phyloP scores from a whole-genome alignment of 2,113 vertebrate species.

The Oenanthe oenanthe region DNA sequence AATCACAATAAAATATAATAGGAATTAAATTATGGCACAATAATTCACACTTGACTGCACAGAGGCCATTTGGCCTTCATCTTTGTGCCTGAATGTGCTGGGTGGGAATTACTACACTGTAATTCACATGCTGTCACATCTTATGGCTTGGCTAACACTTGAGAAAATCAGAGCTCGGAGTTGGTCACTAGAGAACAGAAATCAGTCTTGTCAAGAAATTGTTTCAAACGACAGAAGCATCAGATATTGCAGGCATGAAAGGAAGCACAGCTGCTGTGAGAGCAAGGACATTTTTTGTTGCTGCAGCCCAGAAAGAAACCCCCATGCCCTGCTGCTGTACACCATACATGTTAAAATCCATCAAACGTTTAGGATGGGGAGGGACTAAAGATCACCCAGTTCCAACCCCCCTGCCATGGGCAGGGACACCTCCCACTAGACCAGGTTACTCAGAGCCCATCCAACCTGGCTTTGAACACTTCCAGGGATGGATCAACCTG shows the following conservation, averaged over 20 bases:
- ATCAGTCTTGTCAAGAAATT: neutral
- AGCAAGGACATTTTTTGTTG: neutral
- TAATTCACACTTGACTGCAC: constrained; percentile 48
- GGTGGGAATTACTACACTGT: constrained; percentile 34
- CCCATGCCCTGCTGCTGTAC: fast-evolving
- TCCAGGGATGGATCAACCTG: neutral
- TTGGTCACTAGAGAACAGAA: neutral
- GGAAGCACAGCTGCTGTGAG: neutral
- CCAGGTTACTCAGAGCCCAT: neutral
- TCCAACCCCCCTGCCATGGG: fast-evolving
- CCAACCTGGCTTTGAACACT: neutral
- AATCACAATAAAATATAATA: constrained; percentile 24
- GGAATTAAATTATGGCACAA: constrained; percentile 33
- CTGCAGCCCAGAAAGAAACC: neutral
- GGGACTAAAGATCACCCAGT: neutral
- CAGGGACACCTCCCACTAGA: neutral
- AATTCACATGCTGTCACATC: constrained; percentile 44
- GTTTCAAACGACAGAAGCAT: neutral
- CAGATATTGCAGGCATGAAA: neutral
- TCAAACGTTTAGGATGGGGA: neutral
- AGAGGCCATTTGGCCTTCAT: constrained; percentile 55
- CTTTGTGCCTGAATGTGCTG: constrained; percentile 23
- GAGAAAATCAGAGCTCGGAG: neutral
- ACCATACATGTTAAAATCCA: fast-evolving
- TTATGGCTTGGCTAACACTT: neutral